Base-by-base conservation (phyloP, 2,113 vertebrate species). In the Melanostigma gelatinosum region DNA sequence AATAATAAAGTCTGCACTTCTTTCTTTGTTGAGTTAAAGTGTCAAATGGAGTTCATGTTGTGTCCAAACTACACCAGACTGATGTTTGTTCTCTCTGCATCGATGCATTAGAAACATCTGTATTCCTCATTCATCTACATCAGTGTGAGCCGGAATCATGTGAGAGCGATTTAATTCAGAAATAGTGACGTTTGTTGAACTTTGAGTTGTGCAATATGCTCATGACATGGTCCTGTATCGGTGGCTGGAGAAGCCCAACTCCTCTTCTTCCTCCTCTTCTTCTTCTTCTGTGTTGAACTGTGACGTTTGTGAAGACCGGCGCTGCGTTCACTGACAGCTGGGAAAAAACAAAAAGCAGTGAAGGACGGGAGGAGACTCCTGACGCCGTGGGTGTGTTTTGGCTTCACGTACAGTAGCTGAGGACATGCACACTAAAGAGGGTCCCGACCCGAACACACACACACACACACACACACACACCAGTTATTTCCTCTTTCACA, bases 371-470 rank as follows among this genome's bases (percentile, higher is more conserved):
- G 71, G 40, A 66, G 54, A 38, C 48, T 36, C 71, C 68, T 3
- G 64, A 48, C 18, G 27, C 60, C 40, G n/a, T 29, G 67, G 11
- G 11, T 44, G 8, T 50, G 20, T 27, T 80, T 84, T n/a, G 62
- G 62, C 69, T 55, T 79, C 73, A 57, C 34, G 10, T 69, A 64
- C 29, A 65, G 52, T 7, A 79, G 76, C 74, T 0, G 75, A 63
- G 64, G 72, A 76, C 38, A 29, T 48, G 40, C 50, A 48, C 72
- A 63, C 46, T 40, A 42, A 48, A 54, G 46, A 62, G 38, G 55
- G 62, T 84, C 78, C 75, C 27, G 36, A 84, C 20, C 71, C 42
- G 24, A 42, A 42, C 13, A 72, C 38, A 58, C 64, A 48, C 46
- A 48, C 46, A 48, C 38, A 36, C 57, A 32, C 27, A 3, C 55